Evolutionary conservation across 2,888 invertebrate genomes (phyloP).

Genomic region (Pegoplata infirma): DNA sequence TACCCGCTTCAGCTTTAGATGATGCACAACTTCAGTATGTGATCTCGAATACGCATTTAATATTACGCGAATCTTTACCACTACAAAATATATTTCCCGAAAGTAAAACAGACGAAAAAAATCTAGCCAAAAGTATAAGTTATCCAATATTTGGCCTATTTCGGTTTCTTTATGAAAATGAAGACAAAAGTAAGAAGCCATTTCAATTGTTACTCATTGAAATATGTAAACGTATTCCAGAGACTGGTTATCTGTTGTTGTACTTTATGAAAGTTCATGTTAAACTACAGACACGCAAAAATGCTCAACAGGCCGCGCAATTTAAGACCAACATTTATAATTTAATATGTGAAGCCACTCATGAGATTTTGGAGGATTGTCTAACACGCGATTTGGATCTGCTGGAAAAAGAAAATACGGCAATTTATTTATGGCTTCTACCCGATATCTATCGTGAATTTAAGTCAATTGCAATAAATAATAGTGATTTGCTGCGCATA

Average conservation of each 20-base stretch:
- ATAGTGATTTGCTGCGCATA: slow-evolving; percentile 91
- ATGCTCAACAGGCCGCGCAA: slow-evolving; percentile 80
- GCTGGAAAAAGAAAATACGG: slow-evolving; percentile 93
- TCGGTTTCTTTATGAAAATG: slow-evolving; percentile 86
- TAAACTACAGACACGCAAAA: slow-evolving; percentile 80
- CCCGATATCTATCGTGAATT: slow-evolving; percentile 96
- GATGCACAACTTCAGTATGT: slow-evolving; percentile 77
- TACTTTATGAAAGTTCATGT: slow-evolving; percentile 92
- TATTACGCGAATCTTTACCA: slow-evolving; percentile 76
- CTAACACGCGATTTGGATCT: slow-evolving; percentile 87
- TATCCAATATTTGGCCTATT: slow-evolving; percentile 93
- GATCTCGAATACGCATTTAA: slow-evolving; percentile 74
- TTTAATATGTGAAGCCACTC: slow-evolving; percentile 89
- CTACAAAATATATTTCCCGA: slow-evolving; percentile 79
- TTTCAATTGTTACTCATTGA: slow-evolving; percentile 89
- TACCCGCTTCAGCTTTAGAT: slow-evolving; percentile 74
- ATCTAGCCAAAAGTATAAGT: slow-evolving; percentile 86
- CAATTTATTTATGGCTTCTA: slow-evolving; percentile 93
- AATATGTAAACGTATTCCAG: slow-evolving; percentile 85
- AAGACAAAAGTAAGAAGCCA: slow-evolving; percentile 88
- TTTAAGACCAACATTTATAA: slow-evolving; percentile 92
- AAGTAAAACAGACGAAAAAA: slow-evolving; percentile 81
- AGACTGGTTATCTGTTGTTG: slow-evolving; percentile 90
- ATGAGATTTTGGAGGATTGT: slow-evolving; percentile 79
- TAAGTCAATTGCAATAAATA: slow-evolving; percentile 91